These are phyloP conservation scores for Camponotus pennsylvanicus DNA, from an alignment of 1,140 invertebrate species.

Conservation along the genomic window DNA sequence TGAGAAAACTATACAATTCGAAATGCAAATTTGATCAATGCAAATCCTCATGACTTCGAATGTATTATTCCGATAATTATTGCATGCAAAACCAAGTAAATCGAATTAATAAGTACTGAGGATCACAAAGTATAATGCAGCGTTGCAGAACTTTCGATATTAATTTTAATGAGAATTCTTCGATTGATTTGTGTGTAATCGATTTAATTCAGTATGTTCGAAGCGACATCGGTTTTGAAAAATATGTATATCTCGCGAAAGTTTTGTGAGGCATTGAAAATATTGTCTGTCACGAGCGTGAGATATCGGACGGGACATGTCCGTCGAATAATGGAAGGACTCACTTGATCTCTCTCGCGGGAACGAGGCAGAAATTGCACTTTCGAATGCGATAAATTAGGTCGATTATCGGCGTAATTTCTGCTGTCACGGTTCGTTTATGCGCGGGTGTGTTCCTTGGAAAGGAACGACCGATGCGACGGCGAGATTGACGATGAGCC, in stretches of 20 bases:
- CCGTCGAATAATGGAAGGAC: slow-evolving; percentile 26
- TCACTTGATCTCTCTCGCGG: slow-evolving; percentile 28
- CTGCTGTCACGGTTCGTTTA: slow-evolving; percentile 37
- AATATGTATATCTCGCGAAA: slow-evolving; percentile 13
- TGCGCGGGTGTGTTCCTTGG: slow-evolving; percentile 26
- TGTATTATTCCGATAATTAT: not conserved
- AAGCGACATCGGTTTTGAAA: not conserved
- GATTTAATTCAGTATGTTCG: not conserved
- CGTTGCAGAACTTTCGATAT: not conserved
- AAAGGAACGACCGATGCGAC: slow-evolving; percentile 17
- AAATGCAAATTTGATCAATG: slow-evolving; percentile 7
- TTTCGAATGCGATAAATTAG: slow-evolving; percentile 71
- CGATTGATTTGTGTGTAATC: not conserved
- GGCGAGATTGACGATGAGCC: slow-evolving; percentile 31
- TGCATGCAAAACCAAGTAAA: not conserved
- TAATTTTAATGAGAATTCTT: slow-evolving; percentile 17
- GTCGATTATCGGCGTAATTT: slow-evolving; percentile 57
- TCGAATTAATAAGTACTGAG: not conserved
- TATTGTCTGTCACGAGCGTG: slow-evolving; percentile 24
- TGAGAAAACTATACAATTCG: not conserved
- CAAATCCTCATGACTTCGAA: not conserved
- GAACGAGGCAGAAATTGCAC: slow-evolving; percentile 65
- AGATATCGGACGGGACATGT: slow-evolving; percentile 25
- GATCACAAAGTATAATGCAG: not conserved
- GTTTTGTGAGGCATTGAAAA: not conserved